Base-by-base conservation (phyloP, 1,140 invertebrate species). In the Trichoplusia ni region DNA sequence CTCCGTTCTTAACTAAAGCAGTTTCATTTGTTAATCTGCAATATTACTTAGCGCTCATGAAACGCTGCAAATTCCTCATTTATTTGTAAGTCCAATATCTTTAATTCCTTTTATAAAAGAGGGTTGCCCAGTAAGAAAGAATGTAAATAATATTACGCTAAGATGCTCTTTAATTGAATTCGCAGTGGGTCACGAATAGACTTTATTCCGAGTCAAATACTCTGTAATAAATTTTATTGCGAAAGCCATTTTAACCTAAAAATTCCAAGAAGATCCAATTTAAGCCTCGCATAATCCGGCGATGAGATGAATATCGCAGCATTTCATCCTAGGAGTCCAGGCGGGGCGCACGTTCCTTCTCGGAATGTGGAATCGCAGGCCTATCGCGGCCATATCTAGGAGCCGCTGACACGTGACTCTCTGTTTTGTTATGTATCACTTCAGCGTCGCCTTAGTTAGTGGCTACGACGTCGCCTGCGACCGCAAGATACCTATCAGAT, bases 261-360 rank as follows among this genome's bases (percentile, higher is more conserved):
- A 84, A 88, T 85, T 88, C 81, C 69, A 65, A 79, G 83, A 80
- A 83, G 79, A 86, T 83, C 78, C 82, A 81, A 85, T 86, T 85
- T 84, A 86, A 86, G 75, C 72, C 68, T 73, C 75, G 80, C 71
- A 85, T 84, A 83, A 85, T 87, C 71, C 69, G 64, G 69, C 69
- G 74, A 69, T 70, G 72, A 83, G 84, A 84, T 84, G 71, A 79
- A 70, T 82, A 82, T 86, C 80, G 73, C 66, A 62, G 56, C 21
- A 44, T 38, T 61, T 51, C 66, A 47, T 65, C 63, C 61, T 46
- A 18, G 58, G 6, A 44, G 59, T 35, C 53, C 56, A 31, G 31
- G 23, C 35, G 11, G 29, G 38, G 29, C 27, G 44, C 58, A 37
- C 27, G 23, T 40, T 11, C 25, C 25, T 27, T 25, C 14, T 13